A percentile compares a stretch with the other conserved stretches of the same genome.
phyloP scores from a whole-genome alignment of 92 coral and sea anemone species.

The Pocillopora meandrina region DNA sequence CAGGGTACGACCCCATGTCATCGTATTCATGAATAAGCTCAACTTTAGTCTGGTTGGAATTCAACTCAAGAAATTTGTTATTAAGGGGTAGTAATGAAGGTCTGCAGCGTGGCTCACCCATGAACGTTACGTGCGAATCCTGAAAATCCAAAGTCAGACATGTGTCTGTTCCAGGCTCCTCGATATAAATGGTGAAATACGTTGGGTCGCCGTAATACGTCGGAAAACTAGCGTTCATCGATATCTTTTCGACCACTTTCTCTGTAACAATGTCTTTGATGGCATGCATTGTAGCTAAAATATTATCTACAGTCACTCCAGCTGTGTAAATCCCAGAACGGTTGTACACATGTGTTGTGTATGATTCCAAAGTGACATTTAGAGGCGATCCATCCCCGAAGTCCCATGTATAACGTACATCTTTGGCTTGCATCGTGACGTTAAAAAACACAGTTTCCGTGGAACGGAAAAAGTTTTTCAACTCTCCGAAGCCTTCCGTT shows the following conservation, averaged over 20 bases:
- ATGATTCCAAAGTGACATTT: conserved; percentile 46
- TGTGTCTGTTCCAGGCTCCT: conserved; percentile 62
- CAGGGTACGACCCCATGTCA: conserved; percentile 68
- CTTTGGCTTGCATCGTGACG: conserved; percentile 67
- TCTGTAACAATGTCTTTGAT: conserved; percentile 52
- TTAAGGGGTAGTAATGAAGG: conserved; percentile 37
- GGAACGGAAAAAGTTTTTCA: conserved; percentile 57
- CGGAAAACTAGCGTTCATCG: conserved; percentile 53
- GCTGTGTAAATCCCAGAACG: conserved; percentile 54
- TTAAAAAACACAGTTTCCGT: conserved; percentile 51
- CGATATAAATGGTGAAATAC: conserved; percentile 55
- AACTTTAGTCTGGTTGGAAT: conserved; percentile 40
- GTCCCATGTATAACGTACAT: conserved; percentile 72
- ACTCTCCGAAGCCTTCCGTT: conserved; percentile 67
- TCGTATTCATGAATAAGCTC: conserved; percentile 60
- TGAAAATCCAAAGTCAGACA: conserved; percentile 66
- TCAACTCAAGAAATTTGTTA: conserved; percentile 32
- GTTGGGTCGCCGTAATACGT: conserved; percentile 77
- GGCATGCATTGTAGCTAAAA: conserved; percentile 53
- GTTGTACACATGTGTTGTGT: conserved; percentile 50
- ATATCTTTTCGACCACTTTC: conserved; percentile 46
- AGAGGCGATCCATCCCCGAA: conserved; percentile 64
- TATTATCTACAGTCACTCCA: conserved; percentile 56
- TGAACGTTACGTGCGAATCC: conserved; percentile 52
- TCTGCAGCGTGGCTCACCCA: conserved; percentile 66